These are phyloP conservation scores for Isoperla grammatica DNA, from an alignment of 2,888 invertebrate genomes.

Conservation along the genomic window DNA sequence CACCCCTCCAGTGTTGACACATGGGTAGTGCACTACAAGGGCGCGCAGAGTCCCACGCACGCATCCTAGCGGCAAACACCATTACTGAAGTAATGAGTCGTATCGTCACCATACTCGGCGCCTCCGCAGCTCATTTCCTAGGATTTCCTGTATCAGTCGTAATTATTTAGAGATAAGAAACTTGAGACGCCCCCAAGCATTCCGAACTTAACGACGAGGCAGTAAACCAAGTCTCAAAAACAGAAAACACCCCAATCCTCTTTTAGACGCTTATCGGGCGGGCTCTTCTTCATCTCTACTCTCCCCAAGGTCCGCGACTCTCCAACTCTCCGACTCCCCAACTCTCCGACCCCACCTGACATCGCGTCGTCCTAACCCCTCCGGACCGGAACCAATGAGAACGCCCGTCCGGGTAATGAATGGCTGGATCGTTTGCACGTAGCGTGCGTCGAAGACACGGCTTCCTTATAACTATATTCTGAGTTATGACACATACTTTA, in stretches of 20 bases:
- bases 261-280: no score
- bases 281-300: no score
- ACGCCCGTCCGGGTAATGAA: slow-evolving; percentile 6
- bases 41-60: not conserved
- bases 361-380: not conserved
- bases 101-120: slow-evolving; percentile 1
- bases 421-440: slow-evolving; percentile 15
- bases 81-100: slow-evolving; percentile 4
- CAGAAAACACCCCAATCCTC: not conserved
- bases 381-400: slow-evolving; percentile 3
- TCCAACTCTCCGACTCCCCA: not conserved
- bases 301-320: not conserved
- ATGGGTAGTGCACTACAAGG: no score
- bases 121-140: slow-evolving; percentile 14
- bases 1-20: no score
- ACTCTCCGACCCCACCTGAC: not conserved
- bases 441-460: slow-evolving; percentile 12
- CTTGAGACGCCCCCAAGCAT: slow-evolving; percentile 9
- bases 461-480: slow-evolving; percentile 17
- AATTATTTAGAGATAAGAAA: slow-evolving; percentile 12
- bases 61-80: slow-evolving; percentile 4
- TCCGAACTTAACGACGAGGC: slow-evolving; percentile 9
- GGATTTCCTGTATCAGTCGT: slow-evolving; percentile 14
- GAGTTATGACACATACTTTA: slow-evolving; percentile 4
- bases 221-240: slow-evolving; percentile 10